A percentile compares a stretch with the other conserved stretches of the same genome.
Conservation (phyloP, 2,113 vertebrate genomes). For the Herpailurus yagouaroundi region DNA sequence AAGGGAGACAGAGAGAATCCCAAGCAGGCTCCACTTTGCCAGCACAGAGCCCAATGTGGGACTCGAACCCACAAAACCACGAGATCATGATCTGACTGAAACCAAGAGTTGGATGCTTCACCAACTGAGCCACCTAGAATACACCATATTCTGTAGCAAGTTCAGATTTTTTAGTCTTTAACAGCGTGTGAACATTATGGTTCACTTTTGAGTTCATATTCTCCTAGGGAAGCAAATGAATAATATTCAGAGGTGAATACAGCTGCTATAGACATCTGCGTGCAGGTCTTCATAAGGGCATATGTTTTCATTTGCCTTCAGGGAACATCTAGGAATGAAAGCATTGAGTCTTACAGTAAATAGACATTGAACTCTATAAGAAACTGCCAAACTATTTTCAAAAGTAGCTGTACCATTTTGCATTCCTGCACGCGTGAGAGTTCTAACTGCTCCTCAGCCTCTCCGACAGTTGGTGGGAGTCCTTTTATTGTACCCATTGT, state of each 20-base stretch:
- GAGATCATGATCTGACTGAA: no score
- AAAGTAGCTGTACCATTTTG: neutral
- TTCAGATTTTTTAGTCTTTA: neutral
- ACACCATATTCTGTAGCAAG: neutral
- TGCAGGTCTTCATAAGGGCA: neutral
- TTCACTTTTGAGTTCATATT: neutral
- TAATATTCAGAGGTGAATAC: neutral
- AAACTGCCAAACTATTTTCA: neutral
- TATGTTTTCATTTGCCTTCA: neutral
- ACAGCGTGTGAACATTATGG: neutral
- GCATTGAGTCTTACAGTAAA: neutral
- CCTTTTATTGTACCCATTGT: neutral
- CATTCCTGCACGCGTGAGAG: neutral
- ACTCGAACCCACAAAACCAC: no score
- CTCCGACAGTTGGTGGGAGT: rapidly evolving
- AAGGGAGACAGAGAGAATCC: no score
- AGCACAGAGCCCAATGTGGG: no score
- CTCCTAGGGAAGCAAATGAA: neutral
- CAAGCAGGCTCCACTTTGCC: no score
- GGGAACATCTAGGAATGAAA: neutral
- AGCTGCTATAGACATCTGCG: neutral
- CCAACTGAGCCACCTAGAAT: neutral
- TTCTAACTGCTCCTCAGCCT: neutral
- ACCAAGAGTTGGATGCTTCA: no score
- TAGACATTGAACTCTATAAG: neutral